phyloP scores from a whole-genome alignment of 2,113 vertebrate species.

The Lethenteron reissneri region DNA sequence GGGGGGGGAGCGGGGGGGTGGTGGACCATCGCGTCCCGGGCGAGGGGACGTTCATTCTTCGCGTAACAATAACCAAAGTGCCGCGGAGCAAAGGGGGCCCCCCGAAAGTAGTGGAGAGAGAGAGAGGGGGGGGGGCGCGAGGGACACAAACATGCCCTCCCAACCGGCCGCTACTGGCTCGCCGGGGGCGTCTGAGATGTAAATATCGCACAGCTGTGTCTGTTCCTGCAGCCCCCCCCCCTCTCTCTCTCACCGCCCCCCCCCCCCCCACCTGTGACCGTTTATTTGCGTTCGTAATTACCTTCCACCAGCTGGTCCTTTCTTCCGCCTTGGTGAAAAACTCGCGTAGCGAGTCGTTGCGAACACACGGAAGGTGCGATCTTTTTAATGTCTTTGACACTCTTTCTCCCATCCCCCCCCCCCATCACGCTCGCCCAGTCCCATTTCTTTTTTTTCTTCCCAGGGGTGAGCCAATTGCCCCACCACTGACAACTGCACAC shows the following conservation, averaged over 20 bases:
- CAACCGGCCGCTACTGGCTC: too few species aligned
- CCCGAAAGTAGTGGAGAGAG: too few species aligned
- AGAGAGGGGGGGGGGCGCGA: too few species aligned
- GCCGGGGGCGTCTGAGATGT: not conserved
- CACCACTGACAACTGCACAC: not conserved
- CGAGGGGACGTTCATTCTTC: too few species aligned
- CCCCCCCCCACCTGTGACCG: too few species aligned
- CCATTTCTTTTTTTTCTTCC: not conserved
- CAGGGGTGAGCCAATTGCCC: not conserved
- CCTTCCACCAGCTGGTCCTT: conserved; percentile 5
- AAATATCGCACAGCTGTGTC: conserved; percentile 4
- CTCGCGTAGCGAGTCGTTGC: not conserved
- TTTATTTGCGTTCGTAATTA: not conserved
- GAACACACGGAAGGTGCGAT: not conserved
- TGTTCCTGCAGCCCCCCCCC: not conserved
- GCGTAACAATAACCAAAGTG: too few species aligned
- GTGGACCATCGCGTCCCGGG: too few species aligned
- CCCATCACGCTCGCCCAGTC: not conserved
- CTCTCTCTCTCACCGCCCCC: too few species aligned
- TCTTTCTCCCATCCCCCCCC: not conserved
- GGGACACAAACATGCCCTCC: too few species aligned
- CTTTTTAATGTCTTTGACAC: not conserved
- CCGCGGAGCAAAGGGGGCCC: too few species aligned
- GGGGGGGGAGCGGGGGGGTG: too few species aligned
- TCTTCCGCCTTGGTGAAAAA: not conserved